Conservation (phyloP, 2,113 vertebrate genomes). For the Anguilla japonica region DNA sequence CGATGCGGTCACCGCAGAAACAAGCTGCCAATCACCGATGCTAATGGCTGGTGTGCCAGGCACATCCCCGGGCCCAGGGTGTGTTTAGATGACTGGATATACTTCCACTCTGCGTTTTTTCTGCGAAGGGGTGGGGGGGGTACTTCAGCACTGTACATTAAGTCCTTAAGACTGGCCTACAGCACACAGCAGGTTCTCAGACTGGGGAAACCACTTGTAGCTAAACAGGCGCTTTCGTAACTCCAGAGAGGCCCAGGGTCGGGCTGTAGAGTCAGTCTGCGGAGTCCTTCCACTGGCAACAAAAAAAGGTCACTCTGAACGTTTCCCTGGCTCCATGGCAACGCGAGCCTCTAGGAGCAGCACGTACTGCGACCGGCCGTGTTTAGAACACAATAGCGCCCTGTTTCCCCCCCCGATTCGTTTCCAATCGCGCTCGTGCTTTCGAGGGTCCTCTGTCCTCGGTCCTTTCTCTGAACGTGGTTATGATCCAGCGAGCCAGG, state of each 20-base stretch:
- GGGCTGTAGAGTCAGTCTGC: background rate
- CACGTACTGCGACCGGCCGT: conserved; percentile 28
- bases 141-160: background rate
- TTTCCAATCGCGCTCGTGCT: conserved; percentile 42
- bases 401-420: conserved; percentile 61
- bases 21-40: background rate
- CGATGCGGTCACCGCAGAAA: background rate
- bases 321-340: background rate
- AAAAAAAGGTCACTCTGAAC: background rate
- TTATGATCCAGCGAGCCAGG: conserved; percentile 40
- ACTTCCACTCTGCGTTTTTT: background rate
- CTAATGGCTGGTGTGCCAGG: background rate
- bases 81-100: background rate
- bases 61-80: background rate
- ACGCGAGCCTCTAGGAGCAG: background rate
- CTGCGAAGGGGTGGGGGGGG: too few relatives aligned
- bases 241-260: background rate
- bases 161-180: background rate
- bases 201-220: too few relatives aligned
- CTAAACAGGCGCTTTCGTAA: too few relatives aligned
- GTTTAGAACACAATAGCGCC: conserved; percentile 39
- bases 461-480: conserved; percentile 42
- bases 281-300: too few relatives aligned
- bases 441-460: conserved; percentile 48
- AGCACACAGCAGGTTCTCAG: too few relatives aligned